Percentiles rank a stretch among this genome's conserved stretches.
These are phyloP conservation scores for Martes martes DNA, from an alignment of 2,113 vertebrate genomes.

Conservation along the genomic window DNA sequence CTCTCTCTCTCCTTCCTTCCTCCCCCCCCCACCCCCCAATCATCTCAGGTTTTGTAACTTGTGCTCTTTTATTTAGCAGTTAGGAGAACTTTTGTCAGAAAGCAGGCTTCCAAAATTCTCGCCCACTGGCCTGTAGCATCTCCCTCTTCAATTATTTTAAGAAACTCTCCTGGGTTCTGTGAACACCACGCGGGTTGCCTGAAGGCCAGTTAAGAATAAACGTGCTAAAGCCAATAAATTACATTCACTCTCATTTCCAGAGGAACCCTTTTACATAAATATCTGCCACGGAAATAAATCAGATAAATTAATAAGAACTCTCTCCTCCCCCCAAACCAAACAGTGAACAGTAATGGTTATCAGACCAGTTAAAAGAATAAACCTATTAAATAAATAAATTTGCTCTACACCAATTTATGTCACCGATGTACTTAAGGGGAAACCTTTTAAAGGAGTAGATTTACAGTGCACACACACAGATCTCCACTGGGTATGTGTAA, in stretches of 20 bases:
- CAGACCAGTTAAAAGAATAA: conserved; percentile 82
- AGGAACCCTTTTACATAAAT: conserved; percentile 75
- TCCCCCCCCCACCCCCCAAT: background rate
- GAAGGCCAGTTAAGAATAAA: conserved; percentile 79
- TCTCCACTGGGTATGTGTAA: conserved; percentile 82
- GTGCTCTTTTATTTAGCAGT: background rate
- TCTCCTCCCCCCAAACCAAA: conserved; percentile 72
- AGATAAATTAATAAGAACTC: conserved; percentile 74
- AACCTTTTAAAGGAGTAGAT: conserved; percentile 86
- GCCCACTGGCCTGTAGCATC: background rate
- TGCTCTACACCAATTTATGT: conserved; percentile 83
- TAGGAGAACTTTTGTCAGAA: conserved; percentile 47
- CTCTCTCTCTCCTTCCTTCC: background rate
- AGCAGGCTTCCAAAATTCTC: background rate
- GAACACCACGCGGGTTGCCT: conserved; percentile 54
- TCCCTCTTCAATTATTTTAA: conserved; percentile 3
- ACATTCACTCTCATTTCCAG: conserved; percentile 72
- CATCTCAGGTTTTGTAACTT: background rate
- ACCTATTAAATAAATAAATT: conserved; percentile 87
- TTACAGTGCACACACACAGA: conserved; percentile 81
- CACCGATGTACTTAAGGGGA: conserved; percentile 81
- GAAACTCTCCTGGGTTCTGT: conserved; percentile 35
- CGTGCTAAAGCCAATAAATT: conserved; percentile 80
- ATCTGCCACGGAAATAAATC: conserved; percentile 80
- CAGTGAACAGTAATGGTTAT: conserved; percentile 78